A percentile compares a stretch with the other conserved stretches of the same genome.
These are phyloP conservation scores for Dipodomys stephensi DNA, from an alignment of 2,113 vertebrate genomes.

Conservation along the genomic window DNA sequence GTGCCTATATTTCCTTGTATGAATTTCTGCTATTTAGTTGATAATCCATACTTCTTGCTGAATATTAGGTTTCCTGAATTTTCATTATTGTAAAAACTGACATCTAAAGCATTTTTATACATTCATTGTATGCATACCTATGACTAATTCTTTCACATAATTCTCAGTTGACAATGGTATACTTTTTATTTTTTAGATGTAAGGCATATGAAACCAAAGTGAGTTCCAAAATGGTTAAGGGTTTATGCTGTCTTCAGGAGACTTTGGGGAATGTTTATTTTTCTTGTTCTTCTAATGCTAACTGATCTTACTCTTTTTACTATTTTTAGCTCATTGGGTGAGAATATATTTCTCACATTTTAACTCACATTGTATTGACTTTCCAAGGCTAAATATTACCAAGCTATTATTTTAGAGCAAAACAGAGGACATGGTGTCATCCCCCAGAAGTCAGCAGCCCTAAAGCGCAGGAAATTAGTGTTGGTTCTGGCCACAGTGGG, in stretches of 20 bases:
- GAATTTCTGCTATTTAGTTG: constrained; percentile 4
- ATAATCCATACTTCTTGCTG: neutral
- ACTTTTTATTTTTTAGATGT: neutral
- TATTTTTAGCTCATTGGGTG: neutral
- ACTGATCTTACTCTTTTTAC: neutral
- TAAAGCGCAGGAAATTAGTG: neutral
- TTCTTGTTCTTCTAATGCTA: neutral
- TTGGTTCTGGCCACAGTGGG: neutral
- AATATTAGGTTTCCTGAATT: neutral
- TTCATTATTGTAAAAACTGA: neutral
- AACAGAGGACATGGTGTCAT: neutral
- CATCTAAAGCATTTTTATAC: neutral
- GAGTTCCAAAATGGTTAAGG: neutral
- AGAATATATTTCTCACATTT: constrained; percentile 24
- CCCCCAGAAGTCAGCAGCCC: no score
- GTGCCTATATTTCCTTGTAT: neutral
- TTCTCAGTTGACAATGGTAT: neutral
- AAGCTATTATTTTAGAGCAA: neutral
- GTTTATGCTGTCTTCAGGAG: neutral
- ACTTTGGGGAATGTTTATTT: neutral
- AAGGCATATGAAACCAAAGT: neutral
- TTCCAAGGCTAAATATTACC: constrained; percentile 17
- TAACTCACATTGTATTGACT: neutral
- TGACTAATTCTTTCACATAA: neutral
- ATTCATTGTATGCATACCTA: neutral